Conservation (phyloP, 2,797 vertebrate genomes). For the Coccyzus lansbergi region DNA sequence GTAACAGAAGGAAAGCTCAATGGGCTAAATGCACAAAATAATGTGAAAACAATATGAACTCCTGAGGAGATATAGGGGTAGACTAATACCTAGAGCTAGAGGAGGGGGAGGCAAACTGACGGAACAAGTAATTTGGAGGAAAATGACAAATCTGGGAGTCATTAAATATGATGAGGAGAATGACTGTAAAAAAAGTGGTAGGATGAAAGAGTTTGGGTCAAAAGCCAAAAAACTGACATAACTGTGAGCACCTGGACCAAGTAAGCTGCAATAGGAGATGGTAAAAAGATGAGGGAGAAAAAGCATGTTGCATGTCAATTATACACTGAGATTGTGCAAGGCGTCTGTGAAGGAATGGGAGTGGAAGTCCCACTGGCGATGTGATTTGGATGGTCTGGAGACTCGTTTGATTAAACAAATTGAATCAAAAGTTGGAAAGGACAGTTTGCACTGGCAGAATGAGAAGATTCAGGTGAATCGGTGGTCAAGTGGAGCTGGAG, state of each 20-base stretch:
- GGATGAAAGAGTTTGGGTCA: not conserved
- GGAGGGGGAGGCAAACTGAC: not conserved
- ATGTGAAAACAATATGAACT: not conserved
- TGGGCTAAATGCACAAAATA: not conserved
- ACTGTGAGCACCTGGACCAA: not conserved
- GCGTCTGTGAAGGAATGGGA: not conserved
- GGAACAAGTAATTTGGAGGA: not conserved
- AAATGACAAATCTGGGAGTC: slow-evolving; percentile 18
- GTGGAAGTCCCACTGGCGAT: not conserved
- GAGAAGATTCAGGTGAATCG: not conserved
- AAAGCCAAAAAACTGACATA: slow-evolving; percentile 36
- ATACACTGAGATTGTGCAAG: not conserved
- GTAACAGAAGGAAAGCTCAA: not conserved
- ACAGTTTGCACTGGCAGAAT: not conserved
- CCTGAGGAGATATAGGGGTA: not conserved
- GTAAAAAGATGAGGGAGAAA: not conserved
- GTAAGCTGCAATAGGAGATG: not conserved
- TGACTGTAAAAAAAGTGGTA: not conserved
- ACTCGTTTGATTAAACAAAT: not conserved
- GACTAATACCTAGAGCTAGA: not conserved
- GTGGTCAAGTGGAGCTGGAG: not conserved
- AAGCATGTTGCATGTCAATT: not conserved
- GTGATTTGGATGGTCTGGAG: not conserved
- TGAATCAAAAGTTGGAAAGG: not conserved
- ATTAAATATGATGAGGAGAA: not conserved